A percentile compares a stretch with the other conserved stretches of the same genome.
Evolutionary conservation across 2,113 vertebrate genomes (phyloP).

Genomic region (Hystrix brachyura): DNA sequence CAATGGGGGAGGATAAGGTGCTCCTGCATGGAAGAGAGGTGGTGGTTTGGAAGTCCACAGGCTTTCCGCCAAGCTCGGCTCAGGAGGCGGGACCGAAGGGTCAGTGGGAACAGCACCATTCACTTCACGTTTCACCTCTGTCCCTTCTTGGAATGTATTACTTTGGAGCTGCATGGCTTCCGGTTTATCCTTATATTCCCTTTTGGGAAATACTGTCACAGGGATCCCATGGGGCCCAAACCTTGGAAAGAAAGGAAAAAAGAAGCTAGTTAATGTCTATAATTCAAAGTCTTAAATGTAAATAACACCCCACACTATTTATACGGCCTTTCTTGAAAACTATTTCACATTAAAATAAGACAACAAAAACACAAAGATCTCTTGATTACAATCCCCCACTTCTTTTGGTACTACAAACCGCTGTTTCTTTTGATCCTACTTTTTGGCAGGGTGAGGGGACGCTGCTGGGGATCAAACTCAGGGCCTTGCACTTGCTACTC

Average conservation of each 20-base stretch:
- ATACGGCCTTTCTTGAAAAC: not conserved
- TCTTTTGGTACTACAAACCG: not conserved
- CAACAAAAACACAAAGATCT: not conserved
- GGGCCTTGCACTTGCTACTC: too few species aligned
- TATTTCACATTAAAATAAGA: not conserved
- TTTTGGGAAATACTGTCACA: slow-evolving; percentile 96
- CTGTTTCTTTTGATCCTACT: not conserved
- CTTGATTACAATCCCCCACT: not conserved
- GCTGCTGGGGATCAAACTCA: too few species aligned
- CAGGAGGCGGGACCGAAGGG: slow-evolving; percentile 83
- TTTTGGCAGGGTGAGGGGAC: not conserved
- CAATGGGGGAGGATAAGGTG: slow-evolving; percentile 97
- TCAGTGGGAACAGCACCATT: slow-evolving; percentile 86
- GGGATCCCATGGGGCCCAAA: slow-evolving; percentile 99
- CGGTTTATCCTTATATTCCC: slow-evolving; percentile 93
- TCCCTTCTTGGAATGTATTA: slow-evolving; percentile 91
- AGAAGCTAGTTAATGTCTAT: slow-evolving; percentile 49
- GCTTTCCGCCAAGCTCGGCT: slow-evolving; percentile 87
- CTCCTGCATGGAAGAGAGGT: slow-evolving; percentile 97
- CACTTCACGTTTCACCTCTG: slow-evolving; percentile 86
- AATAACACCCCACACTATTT: not conserved
- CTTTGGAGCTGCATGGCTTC: slow-evolving; percentile 92
- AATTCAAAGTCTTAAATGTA: not conserved
- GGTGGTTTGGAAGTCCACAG: slow-evolving; percentile 95
- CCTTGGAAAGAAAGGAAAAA: slow-evolving; percentile 87